phyloP scores from a whole-genome alignment of 2,113 vertebrate genomes.

The Sinocyclocheilus maitianheensis region DNA sequence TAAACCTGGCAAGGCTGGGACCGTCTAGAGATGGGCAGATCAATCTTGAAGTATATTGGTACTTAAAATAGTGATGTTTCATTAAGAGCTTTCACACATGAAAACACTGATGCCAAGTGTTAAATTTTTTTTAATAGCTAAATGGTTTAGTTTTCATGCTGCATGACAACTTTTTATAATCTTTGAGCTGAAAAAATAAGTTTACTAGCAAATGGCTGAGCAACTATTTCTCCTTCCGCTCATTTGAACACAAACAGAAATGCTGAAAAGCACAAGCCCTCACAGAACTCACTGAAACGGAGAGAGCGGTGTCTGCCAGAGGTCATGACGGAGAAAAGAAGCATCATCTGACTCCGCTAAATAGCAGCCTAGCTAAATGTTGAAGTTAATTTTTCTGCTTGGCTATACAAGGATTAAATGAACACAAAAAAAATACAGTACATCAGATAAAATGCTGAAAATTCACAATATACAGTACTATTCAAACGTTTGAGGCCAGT shows the following conservation, averaged over 20 bases:
- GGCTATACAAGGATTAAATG: background rate
- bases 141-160: background rate
- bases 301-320: background rate
- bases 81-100: background rate
- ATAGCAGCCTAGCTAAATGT: background rate
- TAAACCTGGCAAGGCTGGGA: background rate
- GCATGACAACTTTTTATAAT: no score
- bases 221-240: background rate
- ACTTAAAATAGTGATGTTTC: background rate
- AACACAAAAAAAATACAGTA: background rate
- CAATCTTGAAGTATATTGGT: background rate
- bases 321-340: background rate
- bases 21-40: background rate
- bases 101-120: background rate
- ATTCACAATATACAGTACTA: background rate
- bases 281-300: background rate
- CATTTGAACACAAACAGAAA: conserved; percentile 22
- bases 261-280: background rate
- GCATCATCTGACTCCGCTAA: background rate
- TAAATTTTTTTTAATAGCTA: background rate
- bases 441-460: background rate
- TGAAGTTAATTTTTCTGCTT: background rate
- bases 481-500: background rate
- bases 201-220: no score
- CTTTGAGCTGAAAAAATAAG: background rate